Evolutionary conservation across 1,140 invertebrate species (phyloP).

Genomic region (Brachionus sp.): DNA sequence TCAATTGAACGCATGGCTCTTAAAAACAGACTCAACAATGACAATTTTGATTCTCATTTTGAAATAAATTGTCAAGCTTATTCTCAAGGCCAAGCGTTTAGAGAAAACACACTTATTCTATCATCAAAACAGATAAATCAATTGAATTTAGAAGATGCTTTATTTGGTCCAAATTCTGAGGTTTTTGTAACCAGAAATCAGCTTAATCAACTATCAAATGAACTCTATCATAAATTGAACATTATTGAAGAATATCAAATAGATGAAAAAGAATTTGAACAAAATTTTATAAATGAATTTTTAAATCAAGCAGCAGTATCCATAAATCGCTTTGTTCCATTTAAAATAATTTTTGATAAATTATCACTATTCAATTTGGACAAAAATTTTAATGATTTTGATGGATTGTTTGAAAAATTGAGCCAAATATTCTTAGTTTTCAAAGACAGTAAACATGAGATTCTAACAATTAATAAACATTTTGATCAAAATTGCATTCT

Average conservation of each 20-base stretch:
- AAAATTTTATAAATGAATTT: neutral
- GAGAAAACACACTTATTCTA: neutral
- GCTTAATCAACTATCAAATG: neutral
- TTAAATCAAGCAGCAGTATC: neutral
- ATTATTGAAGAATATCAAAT: slow-evolving; percentile 23
- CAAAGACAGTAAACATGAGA: neutral
- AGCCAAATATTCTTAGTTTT: neutral
- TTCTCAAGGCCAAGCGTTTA: neutral
- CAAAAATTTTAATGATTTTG: neutral
- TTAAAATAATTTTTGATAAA: neutral
- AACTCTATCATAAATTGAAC: neutral
- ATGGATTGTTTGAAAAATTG: neutral
- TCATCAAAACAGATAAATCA: neutral
- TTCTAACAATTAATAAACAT: neutral
- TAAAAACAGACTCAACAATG: neutral
- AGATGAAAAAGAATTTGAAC: neutral
- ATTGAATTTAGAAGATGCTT: neutral
- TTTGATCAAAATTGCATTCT: neutral
- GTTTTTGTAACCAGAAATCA: neutral
- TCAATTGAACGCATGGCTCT: neutral
- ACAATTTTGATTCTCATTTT: neutral
- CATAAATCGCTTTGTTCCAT: neutral
- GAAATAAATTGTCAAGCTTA: neutral
- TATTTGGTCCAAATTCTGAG: neutral
- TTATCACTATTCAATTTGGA: neutral